These are phyloP conservation scores for Thalpophila matura DNA, from an alignment of 2,888 invertebrate genomes.

Conservation along the genomic window DNA sequence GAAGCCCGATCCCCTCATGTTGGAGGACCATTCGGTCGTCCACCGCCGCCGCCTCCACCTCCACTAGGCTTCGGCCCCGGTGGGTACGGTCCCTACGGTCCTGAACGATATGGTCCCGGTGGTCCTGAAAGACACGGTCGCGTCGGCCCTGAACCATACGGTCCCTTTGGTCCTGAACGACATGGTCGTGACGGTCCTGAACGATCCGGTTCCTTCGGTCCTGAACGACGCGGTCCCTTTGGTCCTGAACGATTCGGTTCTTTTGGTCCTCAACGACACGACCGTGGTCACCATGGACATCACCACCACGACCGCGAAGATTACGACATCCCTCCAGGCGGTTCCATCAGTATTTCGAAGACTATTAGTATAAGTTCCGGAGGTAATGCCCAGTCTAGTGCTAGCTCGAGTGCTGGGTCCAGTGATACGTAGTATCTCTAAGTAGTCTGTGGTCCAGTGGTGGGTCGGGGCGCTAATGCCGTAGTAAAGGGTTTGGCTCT, in stretches of 20 bases:
- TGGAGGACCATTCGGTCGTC: slow-evolving; percentile 9
- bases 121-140: not conserved
- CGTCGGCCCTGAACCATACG: not conserved
- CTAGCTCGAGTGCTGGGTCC: slow-evolving; percentile 40
- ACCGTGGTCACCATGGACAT: slow-evolving; percentile 17
- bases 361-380: slow-evolving; percentile 72
- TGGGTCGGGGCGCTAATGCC: too few species aligned
- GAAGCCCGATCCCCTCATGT: slow-evolving; percentile 50
- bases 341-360: slow-evolving; percentile 72
- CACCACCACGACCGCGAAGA: slow-evolving; percentile 18
- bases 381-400: slow-evolving; percentile 49
- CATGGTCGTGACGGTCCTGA: not conserved
- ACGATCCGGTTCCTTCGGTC: slow-evolving; percentile 21
- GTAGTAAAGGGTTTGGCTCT: too few species aligned
- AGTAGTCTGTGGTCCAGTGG: slow-evolving; percentile 6
- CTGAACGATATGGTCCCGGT: not conserved
- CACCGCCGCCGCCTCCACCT: slow-evolving; percentile 16
- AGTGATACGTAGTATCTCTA: too few species aligned
- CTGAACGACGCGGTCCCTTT: not conserved
- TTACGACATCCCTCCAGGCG: slow-evolving; percentile 44
- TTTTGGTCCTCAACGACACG: slow-evolving; percentile 2
- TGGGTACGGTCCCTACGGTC: slow-evolving; percentile 10
- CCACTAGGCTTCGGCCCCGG: slow-evolving; percentile 22
- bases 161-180: slow-evolving; percentile 3
- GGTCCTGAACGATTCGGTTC: slow-evolving; percentile 5